phyloP scores from a whole-genome alignment of 2,113 vertebrate genomes.

The Pygoscelis adeliae region DNA sequence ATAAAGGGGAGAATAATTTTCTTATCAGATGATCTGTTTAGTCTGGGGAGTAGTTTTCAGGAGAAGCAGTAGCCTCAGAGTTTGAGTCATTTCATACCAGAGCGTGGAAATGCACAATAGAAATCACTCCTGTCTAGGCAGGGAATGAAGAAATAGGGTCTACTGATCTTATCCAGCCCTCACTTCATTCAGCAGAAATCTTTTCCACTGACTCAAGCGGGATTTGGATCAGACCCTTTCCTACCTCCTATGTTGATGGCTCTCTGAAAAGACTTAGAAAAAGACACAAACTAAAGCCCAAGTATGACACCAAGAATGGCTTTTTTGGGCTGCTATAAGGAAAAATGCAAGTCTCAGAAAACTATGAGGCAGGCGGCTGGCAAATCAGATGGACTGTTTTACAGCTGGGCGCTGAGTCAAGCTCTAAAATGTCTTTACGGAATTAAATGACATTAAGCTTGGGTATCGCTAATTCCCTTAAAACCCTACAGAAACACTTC shows the following conservation, averaged over 20 bases:
- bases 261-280: conserved; percentile 12
- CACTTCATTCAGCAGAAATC: conserved; percentile 36
- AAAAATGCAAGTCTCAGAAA: neutral
- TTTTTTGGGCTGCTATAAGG: conserved; percentile 15
- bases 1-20: neutral
- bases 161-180: conserved; percentile 13
- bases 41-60: neutral
- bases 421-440: neutral
- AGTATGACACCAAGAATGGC: neutral
- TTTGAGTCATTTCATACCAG: conserved; percentile 14
- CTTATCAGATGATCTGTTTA: conserved; percentile 12
- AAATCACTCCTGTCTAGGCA: conserved; percentile 13
- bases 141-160: conserved; percentile 10
- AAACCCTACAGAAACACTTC: conserved; percentile 12
- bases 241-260: conserved; percentile 1
- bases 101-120: conserved; percentile 1
- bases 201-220: conserved; percentile 11
- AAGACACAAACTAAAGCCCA: conserved; percentile 6
- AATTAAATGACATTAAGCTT: conserved; percentile 24
- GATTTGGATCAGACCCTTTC: conserved; percentile 32
- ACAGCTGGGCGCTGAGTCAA: conserved; percentile 15
- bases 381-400: neutral
- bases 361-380: neutral
- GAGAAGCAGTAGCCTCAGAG: neutral
- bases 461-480: conserved; percentile 20